Evolutionary conservation across 64 coral and sea anemone species (phyloP).

Genomic region (Astreopora myriophthalma): DNA sequence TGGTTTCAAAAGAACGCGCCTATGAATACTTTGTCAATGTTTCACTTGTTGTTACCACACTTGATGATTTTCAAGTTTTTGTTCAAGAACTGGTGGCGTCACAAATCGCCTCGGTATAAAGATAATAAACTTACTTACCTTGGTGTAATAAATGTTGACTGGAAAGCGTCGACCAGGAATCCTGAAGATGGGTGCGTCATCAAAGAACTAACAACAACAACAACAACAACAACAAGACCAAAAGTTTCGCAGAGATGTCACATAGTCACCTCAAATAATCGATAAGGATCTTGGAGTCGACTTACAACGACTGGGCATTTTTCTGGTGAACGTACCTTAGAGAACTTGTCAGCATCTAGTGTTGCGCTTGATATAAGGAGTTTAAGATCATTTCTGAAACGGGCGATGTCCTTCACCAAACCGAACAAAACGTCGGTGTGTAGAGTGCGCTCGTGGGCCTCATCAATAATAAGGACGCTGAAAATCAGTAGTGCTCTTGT

Average conservation of each 20-base stretch:
- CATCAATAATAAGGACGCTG: constrained; percentile 97
- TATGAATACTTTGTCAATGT: too few relatives aligned
- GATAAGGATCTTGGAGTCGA: too few relatives aligned
- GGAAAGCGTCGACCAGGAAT: constrained; percentile 97
- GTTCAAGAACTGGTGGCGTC: too few relatives aligned
- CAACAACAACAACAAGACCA: not conserved
- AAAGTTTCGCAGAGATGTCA: not conserved
- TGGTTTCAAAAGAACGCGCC: too few relatives aligned
- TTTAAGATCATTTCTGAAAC: constrained; percentile 92
- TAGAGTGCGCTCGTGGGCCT: constrained; percentile 95
- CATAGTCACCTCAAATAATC: not conserved
- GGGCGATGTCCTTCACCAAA: constrained; percentile 94
- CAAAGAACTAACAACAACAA: constrained; percentile 84
- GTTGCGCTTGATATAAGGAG: constrained; percentile 98
- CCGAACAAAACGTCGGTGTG: constrained; percentile 99
- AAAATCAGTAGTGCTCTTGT: too few relatives aligned
- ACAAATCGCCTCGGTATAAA: too few relatives aligned
- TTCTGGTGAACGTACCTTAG: constrained; percentile 58
- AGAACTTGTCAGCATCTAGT: constrained; percentile 98
- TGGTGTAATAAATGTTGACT: constrained; percentile 99
- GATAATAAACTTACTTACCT: too few relatives aligned
- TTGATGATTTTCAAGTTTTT: too few relatives aligned
- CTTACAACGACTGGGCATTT: too few relatives aligned
- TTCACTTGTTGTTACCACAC: too few relatives aligned
- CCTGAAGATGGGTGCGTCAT: constrained; percentile 98